Base-by-base conservation (phyloP, 2,888 invertebrate genomes). In the Agrochola circellaris region DNA sequence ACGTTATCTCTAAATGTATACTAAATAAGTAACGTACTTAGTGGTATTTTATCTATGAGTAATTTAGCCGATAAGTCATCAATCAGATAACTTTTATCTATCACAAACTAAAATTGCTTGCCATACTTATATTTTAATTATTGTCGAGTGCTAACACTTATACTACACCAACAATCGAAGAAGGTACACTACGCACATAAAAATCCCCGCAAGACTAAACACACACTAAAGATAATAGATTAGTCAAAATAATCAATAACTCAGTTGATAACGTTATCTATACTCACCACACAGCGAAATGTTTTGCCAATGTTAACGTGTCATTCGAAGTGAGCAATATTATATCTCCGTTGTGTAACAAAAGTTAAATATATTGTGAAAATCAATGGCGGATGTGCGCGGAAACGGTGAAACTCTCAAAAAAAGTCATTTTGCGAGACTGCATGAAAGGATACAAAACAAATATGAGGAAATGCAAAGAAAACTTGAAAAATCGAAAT, bases 381-480 rank as follows among this genome's bases (percentile, higher is more conserved):
- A 78, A 81, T 89, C 79, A 90, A 94, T 94, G 93, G 90, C 91
- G 71, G 85, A 89, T 74, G 85, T 81, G 64, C 81, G 84, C 5
- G 87, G 89, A 85, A 83, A 75, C 62, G 58, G 80, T 6, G 87
- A 81, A 20, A 87, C 81, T 75, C 77, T 91, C 1, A 91, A 89
- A 64, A 94, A 87, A 81, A 93, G 84, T 79, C 94, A 94, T 79
- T 94, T 96, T 64, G 87, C 92, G 0, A 94, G 91, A 84, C 81
- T 96, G 7, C 94, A 96, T 75, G 93, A 94, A 79, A 93, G 86
- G 85, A 93, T 96, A 77, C 95, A 95, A 87, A 92, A 78, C 60
- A 96, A 96, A 89, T 96, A 95, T 84, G 92, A 91, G 45, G 93
- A 94, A 89, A 95, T 96, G 95, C 95, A 95, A 88, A 93, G 83